Percentiles rank a stretch among this genome's conserved stretches.
These are phyloP conservation scores for Pantherophis alleghaniensis DNA, from an alignment of 2,797 vertebrate genomes.

Conservation along the genomic window DNA sequence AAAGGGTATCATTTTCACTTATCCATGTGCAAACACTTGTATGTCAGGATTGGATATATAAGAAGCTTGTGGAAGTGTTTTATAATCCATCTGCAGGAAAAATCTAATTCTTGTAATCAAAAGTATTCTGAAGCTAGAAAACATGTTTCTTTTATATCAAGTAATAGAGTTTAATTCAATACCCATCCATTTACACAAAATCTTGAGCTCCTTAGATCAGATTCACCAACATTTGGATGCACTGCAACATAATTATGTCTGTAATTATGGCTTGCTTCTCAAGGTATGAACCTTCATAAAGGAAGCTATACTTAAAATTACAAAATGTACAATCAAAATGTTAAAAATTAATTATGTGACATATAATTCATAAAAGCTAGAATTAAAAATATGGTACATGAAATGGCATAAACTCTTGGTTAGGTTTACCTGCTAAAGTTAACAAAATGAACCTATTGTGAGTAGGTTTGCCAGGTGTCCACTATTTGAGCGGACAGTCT, in stretches of 20 bases:
- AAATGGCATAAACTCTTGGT: neutral
- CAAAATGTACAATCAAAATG: neutral
- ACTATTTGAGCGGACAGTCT: too few relatives aligned
- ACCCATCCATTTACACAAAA: neutral
- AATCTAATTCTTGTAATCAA: neutral
- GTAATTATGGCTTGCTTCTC: neutral
- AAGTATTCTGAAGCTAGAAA: neutral
- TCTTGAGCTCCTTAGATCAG: neutral
- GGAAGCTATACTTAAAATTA: neutral
- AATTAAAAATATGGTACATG: neutral
- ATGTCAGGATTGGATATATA: neutral
- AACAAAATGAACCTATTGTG: conserved; percentile 1
- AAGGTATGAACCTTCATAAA: neutral
- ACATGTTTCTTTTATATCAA: neutral
- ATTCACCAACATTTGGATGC: neutral
- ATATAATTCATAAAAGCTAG: neutral
- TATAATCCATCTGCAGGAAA: neutral
- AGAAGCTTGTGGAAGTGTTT: neutral
- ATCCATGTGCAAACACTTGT: neutral
- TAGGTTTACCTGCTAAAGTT: neutral
- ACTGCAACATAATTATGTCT: neutral
- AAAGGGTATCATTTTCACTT: neutral
- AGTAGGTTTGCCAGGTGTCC: neutral
- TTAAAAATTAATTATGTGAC: neutral
- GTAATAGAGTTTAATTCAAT: neutral